Evolutionary conservation across 2,113 vertebrate genomes (phyloP), one percentile per base, ranked within the genome.

Genomic region (Melozone crissalis): DNA sequence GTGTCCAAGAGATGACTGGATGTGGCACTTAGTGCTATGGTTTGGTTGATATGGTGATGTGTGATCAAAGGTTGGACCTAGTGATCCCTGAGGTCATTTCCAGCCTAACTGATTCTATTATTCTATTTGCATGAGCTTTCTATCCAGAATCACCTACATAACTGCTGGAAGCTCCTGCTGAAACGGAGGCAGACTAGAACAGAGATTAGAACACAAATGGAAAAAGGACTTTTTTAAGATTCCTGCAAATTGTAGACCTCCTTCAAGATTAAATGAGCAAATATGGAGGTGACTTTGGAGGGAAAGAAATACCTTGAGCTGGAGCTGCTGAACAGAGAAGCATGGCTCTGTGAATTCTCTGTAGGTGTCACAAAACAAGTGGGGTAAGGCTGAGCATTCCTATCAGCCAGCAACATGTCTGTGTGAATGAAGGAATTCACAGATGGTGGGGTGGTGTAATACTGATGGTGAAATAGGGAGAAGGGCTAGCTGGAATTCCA

Each of bases 321-420:
- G 68, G 84, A 92, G 80, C 68, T 89, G 49, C 41, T 77, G 23
- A 71, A 59, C 16, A 79, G 31, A 88, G 39, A 30, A 81, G 28
- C 18, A 33, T 28, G 35, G 23, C 15, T 72, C 39, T 61, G 22
- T 72, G 49, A 76, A 76, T 51, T 73, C 59, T 15, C 28, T 69
- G 0, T 22, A 55, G 73, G n/a, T 46, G 26, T 65, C 20, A 12
- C 65, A n/a, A 57, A 89, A 84, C 15, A 72, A 46, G 17, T 13
- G 10, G 41, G 35, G 11, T 52, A 43, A n/a, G 44, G 30, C 31
- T 78, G 76, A 71, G 47, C 51, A 35, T 87, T 59, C 27, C n/a
- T 52, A 7, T 18, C 59, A 81, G 27, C 31, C 54, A 69, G 33
- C 0, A 0, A 61, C 10, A 20, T 4, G 39, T 52, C 33, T 74